Evolutionary conservation across 2,113 vertebrate species (phyloP).

Genomic region (Etia nguti): DNA sequence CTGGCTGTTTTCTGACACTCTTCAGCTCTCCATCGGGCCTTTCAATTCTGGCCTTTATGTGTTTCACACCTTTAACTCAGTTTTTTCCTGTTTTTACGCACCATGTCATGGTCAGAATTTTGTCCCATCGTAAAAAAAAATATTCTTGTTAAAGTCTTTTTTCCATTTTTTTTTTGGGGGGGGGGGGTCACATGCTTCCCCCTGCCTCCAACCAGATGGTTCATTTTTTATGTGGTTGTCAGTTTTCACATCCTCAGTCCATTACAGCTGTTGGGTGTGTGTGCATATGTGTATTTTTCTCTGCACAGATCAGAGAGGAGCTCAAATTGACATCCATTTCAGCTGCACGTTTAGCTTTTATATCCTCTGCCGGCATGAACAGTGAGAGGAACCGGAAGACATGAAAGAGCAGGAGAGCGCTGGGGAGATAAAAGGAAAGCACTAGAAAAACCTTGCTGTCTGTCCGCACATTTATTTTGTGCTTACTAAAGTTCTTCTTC

Average conservation of each 20-base stretch:
- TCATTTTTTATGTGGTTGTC: constrained; percentile 20
- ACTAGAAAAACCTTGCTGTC: constrained; percentile 30
- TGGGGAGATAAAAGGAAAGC: constrained; percentile 50
- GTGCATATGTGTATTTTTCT: constrained; percentile 12
- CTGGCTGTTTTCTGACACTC: background rate
- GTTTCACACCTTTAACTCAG: background rate
- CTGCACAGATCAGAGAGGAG: constrained; percentile 57
- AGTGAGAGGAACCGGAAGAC: constrained; percentile 43
- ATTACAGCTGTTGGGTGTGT: constrained; percentile 43
- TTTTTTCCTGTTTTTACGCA: background rate
- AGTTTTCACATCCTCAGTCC: constrained; percentile 52
- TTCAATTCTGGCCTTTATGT: background rate
- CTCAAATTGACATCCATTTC: constrained; percentile 65
- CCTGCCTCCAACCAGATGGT: constrained; percentile 17
- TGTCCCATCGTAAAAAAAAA: constrained; percentile 4
- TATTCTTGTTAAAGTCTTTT: background rate
- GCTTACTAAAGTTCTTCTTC: constrained; percentile 70
- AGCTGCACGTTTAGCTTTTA: constrained; percentile 58
- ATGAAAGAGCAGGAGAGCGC: constrained; percentile 56
- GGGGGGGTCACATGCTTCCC: background rate
- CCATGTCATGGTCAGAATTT: background rate
- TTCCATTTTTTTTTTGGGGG: background rate
- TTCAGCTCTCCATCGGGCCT: background rate
- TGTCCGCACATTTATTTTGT: constrained; percentile 70
- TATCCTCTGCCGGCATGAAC: constrained; percentile 32